A percentile compares a stretch with the other conserved stretches of the same genome.
Evolutionary conservation across 2,113 vertebrate species (phyloP).

Genomic region (Crotalus tigris): DNA sequence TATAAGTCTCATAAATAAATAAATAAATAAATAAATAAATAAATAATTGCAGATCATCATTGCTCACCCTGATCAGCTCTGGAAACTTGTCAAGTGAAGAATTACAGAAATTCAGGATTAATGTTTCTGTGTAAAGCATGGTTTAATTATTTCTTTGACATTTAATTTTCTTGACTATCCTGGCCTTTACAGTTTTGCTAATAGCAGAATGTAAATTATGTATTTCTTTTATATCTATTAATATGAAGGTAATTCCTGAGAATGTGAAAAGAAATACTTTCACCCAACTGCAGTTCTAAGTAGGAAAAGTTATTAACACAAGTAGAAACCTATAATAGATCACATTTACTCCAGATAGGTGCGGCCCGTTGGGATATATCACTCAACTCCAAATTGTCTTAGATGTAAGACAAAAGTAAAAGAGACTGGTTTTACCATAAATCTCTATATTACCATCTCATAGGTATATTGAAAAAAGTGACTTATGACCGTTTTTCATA

Average conservation of each 20-base stretch:
- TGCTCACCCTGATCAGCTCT: conserved; percentile 78
- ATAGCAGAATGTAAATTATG: conserved; percentile 53
- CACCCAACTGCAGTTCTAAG: not conserved
- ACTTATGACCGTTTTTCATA: not conserved
- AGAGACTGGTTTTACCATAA: not conserved
- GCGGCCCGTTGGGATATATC: not conserved
- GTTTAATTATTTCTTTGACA: conserved; percentile 74
- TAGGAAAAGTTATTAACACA: not conserved
- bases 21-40: too few relatives aligned
- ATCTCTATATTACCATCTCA: not conserved
- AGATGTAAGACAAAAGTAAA: not conserved
- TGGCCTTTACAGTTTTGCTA: conserved; percentile 67
- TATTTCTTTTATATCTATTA: conserved; percentile 51
- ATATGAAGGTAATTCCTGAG: conserved; percentile 60
- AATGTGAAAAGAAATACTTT: conserved; percentile 16
- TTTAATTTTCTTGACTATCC: conserved; percentile 71
- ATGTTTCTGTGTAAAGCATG: conserved; percentile 71
- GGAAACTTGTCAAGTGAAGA: conserved; percentile 70
- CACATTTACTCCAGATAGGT: not conserved
- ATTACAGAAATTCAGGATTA: conserved; percentile 72
- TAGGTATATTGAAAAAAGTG: not conserved
- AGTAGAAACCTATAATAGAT: not conserved
- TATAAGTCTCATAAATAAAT: too few relatives aligned
- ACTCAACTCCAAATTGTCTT: not conserved
- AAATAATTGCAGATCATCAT: conserved; percentile 75